These are phyloP conservation scores for Drosophila lacertosa DNA, from an alignment of 1,140 invertebrate genomes.

Conservation along the genomic window DNA sequence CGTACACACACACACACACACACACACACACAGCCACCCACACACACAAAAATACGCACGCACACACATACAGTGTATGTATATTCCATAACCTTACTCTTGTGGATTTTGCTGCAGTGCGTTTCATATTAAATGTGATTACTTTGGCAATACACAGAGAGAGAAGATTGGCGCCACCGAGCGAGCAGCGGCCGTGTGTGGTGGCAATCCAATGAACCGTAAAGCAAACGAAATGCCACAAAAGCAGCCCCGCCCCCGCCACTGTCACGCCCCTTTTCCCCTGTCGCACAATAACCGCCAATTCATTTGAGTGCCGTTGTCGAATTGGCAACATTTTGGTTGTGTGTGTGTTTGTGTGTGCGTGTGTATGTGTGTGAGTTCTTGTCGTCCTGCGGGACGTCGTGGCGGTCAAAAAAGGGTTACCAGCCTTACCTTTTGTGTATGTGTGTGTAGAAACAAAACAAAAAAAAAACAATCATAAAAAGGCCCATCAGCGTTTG, in stretches of 20 bases:
- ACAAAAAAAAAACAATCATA: conserved; percentile 60
- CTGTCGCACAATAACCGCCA: conserved; percentile 67
- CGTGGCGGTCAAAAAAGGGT: conserved; percentile 68
- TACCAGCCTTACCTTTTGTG: conserved; percentile 51
- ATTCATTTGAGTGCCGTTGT: conserved; percentile 81
- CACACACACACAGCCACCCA: conserved; percentile 23
- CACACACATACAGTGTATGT: conserved; percentile 22
- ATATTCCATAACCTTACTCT: conserved; percentile 31
- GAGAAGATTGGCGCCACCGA: conserved; percentile 65
- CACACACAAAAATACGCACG: conserved; percentile 21
- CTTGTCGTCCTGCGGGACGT: conserved; percentile 61
- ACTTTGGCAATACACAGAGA: conserved; percentile 71
- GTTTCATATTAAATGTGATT: conserved; percentile 83
- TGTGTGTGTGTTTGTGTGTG: conserved; percentile 29
- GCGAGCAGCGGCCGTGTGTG: not conserved
- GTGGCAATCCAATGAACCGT: conserved; percentile 73
- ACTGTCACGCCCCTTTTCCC: not conserved
- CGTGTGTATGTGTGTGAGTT: conserved; percentile 31
- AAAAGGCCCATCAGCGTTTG: conserved; percentile 76
- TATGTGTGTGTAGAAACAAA: not conserved
- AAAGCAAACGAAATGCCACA: conserved; percentile 70
- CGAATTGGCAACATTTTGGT: conserved; percentile 78
- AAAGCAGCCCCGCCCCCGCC: conserved; percentile 11
- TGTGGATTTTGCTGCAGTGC: conserved; percentile 71
- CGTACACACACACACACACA: conserved; percentile 20